Evolutionary conservation across 2,888 invertebrate species (phyloP).

Genomic region (Drosophila buzzatii): DNA sequence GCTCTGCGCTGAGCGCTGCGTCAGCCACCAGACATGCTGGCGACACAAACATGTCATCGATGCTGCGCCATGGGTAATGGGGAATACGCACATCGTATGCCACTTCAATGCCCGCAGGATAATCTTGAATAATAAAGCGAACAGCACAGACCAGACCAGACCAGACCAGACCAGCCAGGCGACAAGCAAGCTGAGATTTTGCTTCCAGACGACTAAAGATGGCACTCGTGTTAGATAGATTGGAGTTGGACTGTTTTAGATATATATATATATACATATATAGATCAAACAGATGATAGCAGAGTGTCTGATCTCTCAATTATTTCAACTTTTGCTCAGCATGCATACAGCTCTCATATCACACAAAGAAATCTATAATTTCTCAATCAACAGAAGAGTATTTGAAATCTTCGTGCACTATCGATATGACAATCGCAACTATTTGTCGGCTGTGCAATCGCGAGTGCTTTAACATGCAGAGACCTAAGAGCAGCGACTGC

Average conservation of each 20-base stretch:
- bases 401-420: not conserved
- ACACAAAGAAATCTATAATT: no score
- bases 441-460: constrained; percentile 61
- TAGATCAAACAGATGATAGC: not conserved
- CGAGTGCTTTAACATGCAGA: constrained; percentile 64
- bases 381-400: not conserved
- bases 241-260: not conserved
- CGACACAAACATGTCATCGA: constrained; percentile 81
- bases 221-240: constrained; percentile 5
- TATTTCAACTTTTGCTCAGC: not conserved
- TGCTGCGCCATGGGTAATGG: constrained; percentile 39
- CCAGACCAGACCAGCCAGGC: constrained; percentile 48
- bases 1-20: constrained; percentile 26
- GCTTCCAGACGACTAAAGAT: constrained; percentile 15
- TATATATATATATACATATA: not conserved
- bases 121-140: constrained; percentile 78
- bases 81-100: constrained; percentile 46
- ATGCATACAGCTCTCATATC: not conserved
- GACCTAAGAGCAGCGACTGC: constrained; percentile 22
- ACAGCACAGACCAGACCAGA: constrained; percentile 7
- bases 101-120: constrained; percentile 80
- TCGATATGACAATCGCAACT: constrained; percentile 38
- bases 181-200: constrained; percentile 39
- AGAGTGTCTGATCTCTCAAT: not conserved
- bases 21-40: constrained; percentile 69